These are phyloP conservation scores for Calliopum simillimum DNA, from an alignment of 2,888 invertebrate species.

Conservation along the genomic window DNA sequence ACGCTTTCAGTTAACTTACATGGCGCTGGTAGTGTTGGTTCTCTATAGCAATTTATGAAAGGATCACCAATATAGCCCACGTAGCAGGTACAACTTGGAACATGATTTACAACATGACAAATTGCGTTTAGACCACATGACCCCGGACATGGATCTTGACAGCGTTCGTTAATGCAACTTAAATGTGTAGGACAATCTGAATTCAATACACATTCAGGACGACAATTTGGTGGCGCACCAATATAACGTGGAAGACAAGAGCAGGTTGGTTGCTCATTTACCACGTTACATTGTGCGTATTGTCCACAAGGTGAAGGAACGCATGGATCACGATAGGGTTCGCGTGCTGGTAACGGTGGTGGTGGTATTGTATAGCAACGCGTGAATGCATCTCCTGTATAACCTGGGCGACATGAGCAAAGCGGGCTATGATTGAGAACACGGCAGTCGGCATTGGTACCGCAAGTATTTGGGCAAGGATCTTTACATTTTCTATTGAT, in stretches of 20 bases:
- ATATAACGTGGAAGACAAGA: conserved; percentile 73
- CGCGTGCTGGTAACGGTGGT: conserved; percentile 55
- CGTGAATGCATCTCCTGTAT: conserved; percentile 79
- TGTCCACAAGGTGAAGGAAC: conserved; percentile 77
- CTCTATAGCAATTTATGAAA: conserved; percentile 73
- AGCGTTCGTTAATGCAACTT: conserved; percentile 78
- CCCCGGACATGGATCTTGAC: conserved; percentile 78
- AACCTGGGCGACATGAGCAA: conserved; percentile 73
- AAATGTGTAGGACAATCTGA: conserved; percentile 76
- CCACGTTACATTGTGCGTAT: conserved; percentile 75
- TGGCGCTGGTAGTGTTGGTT: conserved; percentile 47
- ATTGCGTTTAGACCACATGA: conserved; percentile 79
- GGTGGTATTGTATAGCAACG: conserved; percentile 70
- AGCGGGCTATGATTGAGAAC: conserved; percentile 72
- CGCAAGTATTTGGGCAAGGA: conserved; percentile 75
- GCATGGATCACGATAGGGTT: conserved; percentile 70
- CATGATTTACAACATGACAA: conserved; percentile 78
- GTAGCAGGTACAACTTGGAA: conserved; percentile 77
- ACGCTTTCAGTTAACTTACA: conserved; percentile 49
- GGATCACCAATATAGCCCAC: conserved; percentile 77
- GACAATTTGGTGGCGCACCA: conserved; percentile 78
- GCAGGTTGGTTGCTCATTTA: conserved; percentile 73
- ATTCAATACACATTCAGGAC: conserved; percentile 78
- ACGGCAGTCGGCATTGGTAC: conserved; percentile 72
- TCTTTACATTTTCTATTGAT: conserved; percentile 72